Conservation (phyloP, 2,113 vertebrate species). For the Microcebus murinus region DNA sequence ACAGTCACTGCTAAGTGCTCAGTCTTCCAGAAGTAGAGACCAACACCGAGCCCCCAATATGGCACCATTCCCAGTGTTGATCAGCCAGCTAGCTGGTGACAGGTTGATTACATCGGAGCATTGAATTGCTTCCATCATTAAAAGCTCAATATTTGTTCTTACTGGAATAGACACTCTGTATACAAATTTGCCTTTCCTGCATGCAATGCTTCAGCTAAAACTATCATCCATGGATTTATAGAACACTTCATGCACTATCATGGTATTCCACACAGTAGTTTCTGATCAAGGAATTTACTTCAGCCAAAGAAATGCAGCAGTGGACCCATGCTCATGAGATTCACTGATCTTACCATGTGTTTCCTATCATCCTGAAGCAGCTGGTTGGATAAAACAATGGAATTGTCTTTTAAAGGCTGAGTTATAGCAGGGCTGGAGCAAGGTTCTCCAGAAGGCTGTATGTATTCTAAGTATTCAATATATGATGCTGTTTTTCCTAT, state of each 20-base stretch:
- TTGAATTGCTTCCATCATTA: not conserved
- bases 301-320: not conserved
- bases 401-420: not conserved
- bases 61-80: not conserved
- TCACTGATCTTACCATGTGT: not conserved
- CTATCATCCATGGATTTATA: not conserved
- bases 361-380: not conserved
- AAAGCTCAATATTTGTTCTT: not conserved
- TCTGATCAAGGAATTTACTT: not conserved
- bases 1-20: no score
- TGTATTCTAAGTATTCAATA: not conserved
- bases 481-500: not conserved
- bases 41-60: not conserved
- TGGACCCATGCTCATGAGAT: not conserved
- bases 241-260: not conserved
- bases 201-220: not conserved
- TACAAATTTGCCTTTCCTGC: not conserved
- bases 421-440: not conserved
- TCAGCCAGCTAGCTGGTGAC: not conserved
- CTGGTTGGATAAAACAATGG: not conserved
- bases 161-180: not conserved
- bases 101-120: not conserved
- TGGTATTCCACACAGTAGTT: not conserved
- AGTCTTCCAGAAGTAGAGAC: not conserved
- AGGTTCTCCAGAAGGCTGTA: not conserved